Percentiles rank a stretch among this genome's conserved stretches.
These are phyloP conservation scores for Laspeyria flexula DNA, from an alignment of 2,888 invertebrate genomes.

Conservation along the genomic window DNA sequence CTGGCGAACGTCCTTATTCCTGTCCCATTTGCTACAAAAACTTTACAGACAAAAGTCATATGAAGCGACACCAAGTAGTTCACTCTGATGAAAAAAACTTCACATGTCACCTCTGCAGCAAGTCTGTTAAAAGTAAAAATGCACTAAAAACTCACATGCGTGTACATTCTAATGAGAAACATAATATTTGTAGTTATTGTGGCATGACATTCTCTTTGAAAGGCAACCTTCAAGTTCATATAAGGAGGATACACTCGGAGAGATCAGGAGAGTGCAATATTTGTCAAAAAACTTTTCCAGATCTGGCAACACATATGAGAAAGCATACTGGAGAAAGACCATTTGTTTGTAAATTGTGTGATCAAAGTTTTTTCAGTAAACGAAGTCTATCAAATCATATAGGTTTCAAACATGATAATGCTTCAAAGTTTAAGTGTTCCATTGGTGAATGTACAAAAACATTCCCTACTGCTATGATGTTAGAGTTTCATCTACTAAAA, in stretches of 20 bases:
- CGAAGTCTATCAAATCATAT: slow-evolving; percentile 74
- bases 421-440: slow-evolving; percentile 73
- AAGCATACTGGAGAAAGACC: slow-evolving; percentile 86
- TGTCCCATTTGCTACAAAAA: slow-evolving; percentile 71
- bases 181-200: slow-evolving; percentile 75
- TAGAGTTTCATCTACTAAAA: slow-evolving; percentile 79
- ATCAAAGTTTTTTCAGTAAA: slow-evolving; percentile 64
- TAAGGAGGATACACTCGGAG: slow-evolving; percentile 84
- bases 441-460: slow-evolving; percentile 71
- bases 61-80: slow-evolving; percentile 69
- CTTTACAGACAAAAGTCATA: slow-evolving; percentile 67
- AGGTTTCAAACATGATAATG: slow-evolving; percentile 75
- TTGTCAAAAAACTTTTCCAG: slow-evolving; percentile 84
- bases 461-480: slow-evolving; percentile 75
- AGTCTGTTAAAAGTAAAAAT: slow-evolving; percentile 79
- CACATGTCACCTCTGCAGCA: slow-evolving; percentile 83
- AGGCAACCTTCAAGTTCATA: slow-evolving; percentile 84
- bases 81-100: slow-evolving; percentile 83
- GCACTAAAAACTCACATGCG: slow-evolving; percentile 81
- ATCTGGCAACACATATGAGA: slow-evolving; percentile 84
- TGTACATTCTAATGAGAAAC: slow-evolving; percentile 71
- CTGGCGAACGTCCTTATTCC: slow-evolving; percentile 74
- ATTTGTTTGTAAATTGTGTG: slow-evolving; percentile 69
- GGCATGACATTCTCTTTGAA: slow-evolving; percentile 82
- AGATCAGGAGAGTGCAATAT: slow-evolving; percentile 82